Conservation (phyloP, 2,888 invertebrate genomes). For the Pseudococcus jackbeardsleyi region DNA sequence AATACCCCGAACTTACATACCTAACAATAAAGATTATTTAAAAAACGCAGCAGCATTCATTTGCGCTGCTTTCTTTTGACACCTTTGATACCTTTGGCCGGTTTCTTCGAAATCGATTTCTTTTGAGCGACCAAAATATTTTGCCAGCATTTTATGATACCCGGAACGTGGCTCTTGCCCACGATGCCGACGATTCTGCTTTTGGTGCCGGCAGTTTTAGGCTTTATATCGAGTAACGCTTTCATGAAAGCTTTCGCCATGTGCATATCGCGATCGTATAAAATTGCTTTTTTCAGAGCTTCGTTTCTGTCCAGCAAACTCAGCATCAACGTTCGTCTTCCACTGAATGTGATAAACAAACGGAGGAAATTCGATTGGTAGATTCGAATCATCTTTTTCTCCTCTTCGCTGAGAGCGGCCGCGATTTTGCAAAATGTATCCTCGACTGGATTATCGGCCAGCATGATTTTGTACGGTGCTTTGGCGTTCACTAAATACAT, state of each 20-base stretch:
- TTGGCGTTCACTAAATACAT: conserved; percentile 1
- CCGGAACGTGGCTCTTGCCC: conserved; percentile 54
- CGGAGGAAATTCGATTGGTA: conserved; percentile 47
- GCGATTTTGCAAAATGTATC: conserved; percentile 53
- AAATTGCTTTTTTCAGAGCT: background rate
- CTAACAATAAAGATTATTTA: background rate
- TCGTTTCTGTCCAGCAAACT: conserved; percentile 52
- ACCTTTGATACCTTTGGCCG: background rate
- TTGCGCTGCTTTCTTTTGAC: background rate
- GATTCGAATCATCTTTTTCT: conserved; percentile 16
- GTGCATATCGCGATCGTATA: conserved; percentile 25
- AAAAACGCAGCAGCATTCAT: background rate
- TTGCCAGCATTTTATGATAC: conserved; percentile 17
- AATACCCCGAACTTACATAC: background rate
- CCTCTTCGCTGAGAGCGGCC: conserved; percentile 27
- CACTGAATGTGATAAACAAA: conserved; percentile 43
- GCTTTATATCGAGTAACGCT: background rate
- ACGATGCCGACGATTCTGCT: conserved; percentile 29
- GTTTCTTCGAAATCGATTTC: background rate
- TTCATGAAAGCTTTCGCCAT: conserved; percentile 41
- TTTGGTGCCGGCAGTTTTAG: background rate
- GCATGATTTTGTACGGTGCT: conserved; percentile 25
- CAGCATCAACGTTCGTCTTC: conserved; percentile 39
- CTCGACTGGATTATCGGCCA: conserved; percentile 58
- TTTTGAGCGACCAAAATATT: background rate